Conservation (phyloP, 2,113 vertebrate species). For the Okapia johnstoni region DNA sequence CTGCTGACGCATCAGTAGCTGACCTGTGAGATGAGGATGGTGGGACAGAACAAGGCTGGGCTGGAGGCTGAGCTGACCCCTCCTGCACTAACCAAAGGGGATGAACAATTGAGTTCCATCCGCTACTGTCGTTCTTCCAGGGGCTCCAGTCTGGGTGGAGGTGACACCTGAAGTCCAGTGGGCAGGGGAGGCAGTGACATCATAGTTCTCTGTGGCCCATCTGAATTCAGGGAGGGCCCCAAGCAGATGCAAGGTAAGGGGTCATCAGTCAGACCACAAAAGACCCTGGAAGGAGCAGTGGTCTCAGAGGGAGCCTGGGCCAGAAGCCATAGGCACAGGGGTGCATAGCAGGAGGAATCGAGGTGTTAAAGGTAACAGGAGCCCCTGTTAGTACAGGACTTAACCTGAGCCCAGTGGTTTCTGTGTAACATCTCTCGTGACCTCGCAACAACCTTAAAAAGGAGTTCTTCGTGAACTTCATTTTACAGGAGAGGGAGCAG, state of each 20-base stretch:
- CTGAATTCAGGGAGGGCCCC: background rate
- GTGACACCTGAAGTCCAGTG: background rate
- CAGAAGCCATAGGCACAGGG: background rate
- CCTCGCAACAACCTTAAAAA: background rate
- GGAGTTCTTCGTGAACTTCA: background rate
- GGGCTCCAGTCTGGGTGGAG: background rate
- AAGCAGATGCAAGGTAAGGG: background rate
- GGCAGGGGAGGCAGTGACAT: fast-evolving
- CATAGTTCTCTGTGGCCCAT: background rate
- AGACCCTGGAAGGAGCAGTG: background rate
- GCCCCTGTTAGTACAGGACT: background rate
- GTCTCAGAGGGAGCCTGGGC: background rate
- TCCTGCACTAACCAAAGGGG: background rate
- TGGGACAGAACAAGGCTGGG: background rate
- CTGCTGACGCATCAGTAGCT: background rate
- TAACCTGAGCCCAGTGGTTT: background rate
- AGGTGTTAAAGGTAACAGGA: background rate
- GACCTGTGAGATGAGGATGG: background rate
- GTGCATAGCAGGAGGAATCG: fast-evolving
- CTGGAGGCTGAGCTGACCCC: background rate
- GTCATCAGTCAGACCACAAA: background rate
- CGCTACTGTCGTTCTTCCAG: background rate
- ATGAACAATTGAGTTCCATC: background rate
- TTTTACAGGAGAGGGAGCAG: background rate
- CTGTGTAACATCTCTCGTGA: fast-evolving